Percentiles rank a stretch among this genome's conserved stretches.
phyloP scores from a whole-genome alignment of 2,888 invertebrate genomes.

The Prosopocoilus inquinatus region DNA sequence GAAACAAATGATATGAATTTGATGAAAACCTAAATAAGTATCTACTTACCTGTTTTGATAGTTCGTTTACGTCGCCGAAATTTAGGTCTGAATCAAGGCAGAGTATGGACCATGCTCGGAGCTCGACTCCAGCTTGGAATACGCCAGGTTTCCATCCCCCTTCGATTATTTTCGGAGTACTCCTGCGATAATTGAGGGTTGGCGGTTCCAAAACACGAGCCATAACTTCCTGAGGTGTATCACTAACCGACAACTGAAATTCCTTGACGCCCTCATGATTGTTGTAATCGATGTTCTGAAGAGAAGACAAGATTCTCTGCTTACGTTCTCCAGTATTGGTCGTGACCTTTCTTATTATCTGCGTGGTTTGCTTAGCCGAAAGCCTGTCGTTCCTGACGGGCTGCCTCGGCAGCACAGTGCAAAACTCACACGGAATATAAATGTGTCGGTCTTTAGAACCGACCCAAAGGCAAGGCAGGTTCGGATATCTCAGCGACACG shows the following conservation, averaged over 20 bases:
- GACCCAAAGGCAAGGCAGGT: constrained; percentile 84
- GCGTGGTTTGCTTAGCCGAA: constrained; percentile 76
- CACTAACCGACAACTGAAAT: constrained; percentile 78
- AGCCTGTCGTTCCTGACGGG: constrained; percentile 68
- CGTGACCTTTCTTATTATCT: constrained; percentile 86
- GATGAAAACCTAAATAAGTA: not conserved
- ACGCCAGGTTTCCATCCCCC: constrained; percentile 51
- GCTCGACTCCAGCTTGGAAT: constrained; percentile 44
- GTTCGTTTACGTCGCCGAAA: constrained; percentile 28
- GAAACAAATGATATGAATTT: not conserved
- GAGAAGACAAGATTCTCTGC: constrained; percentile 71
- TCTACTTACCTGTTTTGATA: constrained; percentile 42
- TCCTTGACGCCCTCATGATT: constrained; percentile 61
- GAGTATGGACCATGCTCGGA: constrained; percentile 54
- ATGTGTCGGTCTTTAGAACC: constrained; percentile 59
- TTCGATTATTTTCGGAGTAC: constrained; percentile 37
- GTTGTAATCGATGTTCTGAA: constrained; percentile 45
- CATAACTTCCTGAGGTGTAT: constrained; percentile 70
- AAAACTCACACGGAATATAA: constrained; percentile 80
- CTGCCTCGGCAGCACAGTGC: constrained; percentile 77
- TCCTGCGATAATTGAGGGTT: constrained; percentile 62
- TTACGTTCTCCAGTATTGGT: constrained; percentile 75
- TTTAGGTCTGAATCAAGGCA: constrained; percentile 40
- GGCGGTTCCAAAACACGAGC: constrained; percentile 83
- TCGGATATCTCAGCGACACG: constrained; percentile 56